Percentiles rank a stretch among this genome's conserved stretches.
Evolutionary conservation across 2,888 invertebrate genomes (phyloP).

Genomic region (Aricia artaxerxes): DNA sequence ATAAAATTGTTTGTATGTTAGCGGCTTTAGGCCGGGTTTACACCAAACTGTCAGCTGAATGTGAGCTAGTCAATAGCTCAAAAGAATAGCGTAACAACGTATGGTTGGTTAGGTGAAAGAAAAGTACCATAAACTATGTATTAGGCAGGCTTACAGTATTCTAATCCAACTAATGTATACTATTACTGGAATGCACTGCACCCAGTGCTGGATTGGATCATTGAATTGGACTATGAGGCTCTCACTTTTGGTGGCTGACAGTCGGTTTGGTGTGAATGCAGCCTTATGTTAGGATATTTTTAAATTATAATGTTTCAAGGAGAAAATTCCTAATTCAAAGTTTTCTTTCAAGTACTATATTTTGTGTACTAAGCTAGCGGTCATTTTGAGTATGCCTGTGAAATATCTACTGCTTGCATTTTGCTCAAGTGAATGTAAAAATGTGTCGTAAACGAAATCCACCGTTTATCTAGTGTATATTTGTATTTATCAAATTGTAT

Average conservation of each 20-base stretch:
- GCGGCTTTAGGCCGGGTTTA: neutral
- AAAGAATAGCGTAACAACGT: neutral
- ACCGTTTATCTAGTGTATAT: slow-evolving; percentile 66
- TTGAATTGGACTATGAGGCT: too few species aligned
- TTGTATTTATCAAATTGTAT: slow-evolving; percentile 71
- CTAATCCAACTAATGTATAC: too few species aligned
- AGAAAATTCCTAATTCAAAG: too few species aligned
- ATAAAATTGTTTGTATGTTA: neutral
- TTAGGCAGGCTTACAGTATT: too few species aligned
- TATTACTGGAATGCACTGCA: too few species aligned
- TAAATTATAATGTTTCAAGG: too few species aligned
- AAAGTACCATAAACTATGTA: neutral
- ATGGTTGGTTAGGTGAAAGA: neutral
- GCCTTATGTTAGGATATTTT: too few species aligned
- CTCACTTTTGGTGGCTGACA: too few species aligned
- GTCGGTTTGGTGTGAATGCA: neutral
- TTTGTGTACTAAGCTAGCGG: neutral
- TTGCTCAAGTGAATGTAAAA: slow-evolving; percentile 66
- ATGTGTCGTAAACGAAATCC: slow-evolving; percentile 59
- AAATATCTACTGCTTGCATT: slow-evolving; percentile 60
- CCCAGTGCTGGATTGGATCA: too few species aligned
- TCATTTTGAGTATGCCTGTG: slow-evolving; percentile 28
- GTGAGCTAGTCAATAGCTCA: neutral
- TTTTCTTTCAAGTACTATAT: neutral
- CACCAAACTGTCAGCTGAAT: neutral